Evolutionary conservation across 2,888 invertebrate genomes (phyloP), one percentile per base, ranked within the genome.

Genomic region (Archaeoteleia sp.): DNA sequence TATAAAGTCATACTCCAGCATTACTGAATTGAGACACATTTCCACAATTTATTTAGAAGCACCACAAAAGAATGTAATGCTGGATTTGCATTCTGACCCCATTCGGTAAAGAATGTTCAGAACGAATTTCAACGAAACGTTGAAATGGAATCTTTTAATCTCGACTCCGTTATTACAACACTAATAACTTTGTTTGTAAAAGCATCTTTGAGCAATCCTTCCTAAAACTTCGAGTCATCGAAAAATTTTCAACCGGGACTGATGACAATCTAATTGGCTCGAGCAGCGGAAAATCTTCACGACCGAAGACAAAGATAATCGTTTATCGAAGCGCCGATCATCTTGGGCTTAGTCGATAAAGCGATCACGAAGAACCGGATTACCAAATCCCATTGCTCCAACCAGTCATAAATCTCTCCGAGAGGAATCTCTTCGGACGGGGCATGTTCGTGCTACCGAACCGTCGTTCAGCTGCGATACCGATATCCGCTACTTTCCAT

Each of bases 401-500:
- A 57, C 48, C 49, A 40, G 48, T 68, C 57, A 46, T 40, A 57
- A 48, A 54, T 55, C 48, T 51, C 51, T 32, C 15, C 20, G 23
- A 23, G 29, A 46, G 29, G 49, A 43, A 46, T 43, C 40, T 42
- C 40, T 46, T 46, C 15, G 40, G 46, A 34, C 30, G n/a, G 55
- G 57, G 49, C 48, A 45, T 58, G 63, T 60, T 60, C 30, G 17
- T 37, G 63, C 68, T 63, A 67, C 62, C 29, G 60, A 51, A 39
- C 30, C 35, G 45, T 55, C 67, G 48, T 51, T 55, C 45, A 55
- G 46, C 34, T 30, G 35, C 17, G 51, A 42, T 62, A 49, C 34
- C 15, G 13, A 3, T 53, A 12, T 10, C 20, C 29, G 10, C 15
- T 46, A 49, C 49, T 68, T 63, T 60, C 45, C 60, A 55, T 60